Evolutionary conservation across 2,888 invertebrate species (phyloP), one percentile per base, ranked within the genome.

Genomic region (Taenaris catops): DNA sequence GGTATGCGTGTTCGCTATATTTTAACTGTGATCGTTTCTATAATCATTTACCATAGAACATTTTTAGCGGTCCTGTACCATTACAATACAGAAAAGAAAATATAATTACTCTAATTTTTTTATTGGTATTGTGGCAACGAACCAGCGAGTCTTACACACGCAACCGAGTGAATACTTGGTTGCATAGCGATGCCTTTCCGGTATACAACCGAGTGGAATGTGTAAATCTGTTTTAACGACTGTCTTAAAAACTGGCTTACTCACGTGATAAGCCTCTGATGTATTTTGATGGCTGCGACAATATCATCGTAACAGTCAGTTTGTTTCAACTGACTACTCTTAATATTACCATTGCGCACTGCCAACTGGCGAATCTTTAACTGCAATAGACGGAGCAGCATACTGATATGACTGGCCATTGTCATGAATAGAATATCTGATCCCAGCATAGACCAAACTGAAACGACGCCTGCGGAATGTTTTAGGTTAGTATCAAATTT

Each of bases 381-480:
- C 53, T 78, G 76, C 26, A 80, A 46, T 1, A 75, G 41, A 3
- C 67, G 63, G 5, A 80, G 38, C 5, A 79, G 51, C 76, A 80
- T 71, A 42, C 73, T 70, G 26, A 80, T 78, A 38, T 80, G 74
- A 34, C 70, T 78, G 0, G 80, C 65, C 75, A 80, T 75, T 1
- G 72, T 70, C 58, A 71, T 73, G 44, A 80, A 78, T 8, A 79
- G 46, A 8, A 79, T 50, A 39, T 80, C 79, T 0, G 78, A 69
- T 6, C 72, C 66, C 2, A 80, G 51, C 76, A 75, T 79, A 16
- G 63, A 57, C 49, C 63, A 70, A 0, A 78, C 78, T 17, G 72
- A 67, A n/a, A 64, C 52, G 4, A 59, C 31, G 3, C 76, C 76
- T 74, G 34, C 1, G 54, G 54, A 12, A 29, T 23, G 23, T 24